Evolutionary conservation across 2,113 vertebrate genomes (phyloP), one percentile per base, ranked within the genome.

Genomic region (Muntiacus reevesi): DNA sequence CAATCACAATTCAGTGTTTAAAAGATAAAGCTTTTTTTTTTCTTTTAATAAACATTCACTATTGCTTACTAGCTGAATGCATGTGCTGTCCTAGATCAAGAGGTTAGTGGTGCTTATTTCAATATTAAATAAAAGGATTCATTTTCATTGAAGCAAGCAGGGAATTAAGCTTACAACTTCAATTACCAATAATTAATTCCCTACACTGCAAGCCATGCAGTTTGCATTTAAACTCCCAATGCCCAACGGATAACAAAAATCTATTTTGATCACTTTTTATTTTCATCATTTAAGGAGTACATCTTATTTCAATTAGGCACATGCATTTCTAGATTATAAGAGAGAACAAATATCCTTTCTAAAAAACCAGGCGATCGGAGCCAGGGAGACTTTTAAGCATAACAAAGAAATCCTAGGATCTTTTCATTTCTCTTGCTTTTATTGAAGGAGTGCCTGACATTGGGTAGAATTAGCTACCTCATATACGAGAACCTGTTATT

Each of bases 111-210:
- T 97, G 84, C 93, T 98, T 98, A 33, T 98, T 99, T 98, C 98
- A 99, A 95, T 99, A 98, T 98, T 98, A 98, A 99, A 98, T 98
- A 98, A 98, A 98, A 98, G 94, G 82, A 60, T 98, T 94, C 97
- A 94, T 98, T 98, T 98, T 95, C 98, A 98, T 86, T 97, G 92
- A 97, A 98, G 91, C 91, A 98, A 95, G 95, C 93, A 97, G 98
- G 98, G 98, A 99, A 98, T 99, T 98, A 97, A 98, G 98, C 98
- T 98, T 98, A 98, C 98, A 98, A 98, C 98, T 99, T 98, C 98
- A 99, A 99, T 99, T 99, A 99, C 98, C 97, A 98, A 98, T 98
- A 98, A 98, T 98, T 98, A 99, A 99, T 98, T 99, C 98, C 98
- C 98, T 78, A 92, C 96, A 97, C 98, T 98, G 97, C 97, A 98